These are phyloP conservation scores for Ricordea florida DNA, from an alignment of 92 coral and sea anemone genomes.

Conservation along the genomic window DNA sequence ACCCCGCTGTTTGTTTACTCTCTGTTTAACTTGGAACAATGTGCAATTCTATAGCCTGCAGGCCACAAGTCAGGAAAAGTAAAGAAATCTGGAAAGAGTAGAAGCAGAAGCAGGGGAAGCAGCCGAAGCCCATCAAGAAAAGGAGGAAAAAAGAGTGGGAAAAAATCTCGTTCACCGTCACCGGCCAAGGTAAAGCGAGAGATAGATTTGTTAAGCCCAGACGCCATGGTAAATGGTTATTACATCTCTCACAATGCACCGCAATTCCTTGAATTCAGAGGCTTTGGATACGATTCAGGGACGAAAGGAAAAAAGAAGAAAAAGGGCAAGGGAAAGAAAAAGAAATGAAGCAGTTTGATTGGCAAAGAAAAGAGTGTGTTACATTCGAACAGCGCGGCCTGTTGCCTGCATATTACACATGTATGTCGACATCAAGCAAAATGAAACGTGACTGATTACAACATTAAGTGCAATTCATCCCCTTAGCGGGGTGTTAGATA, in stretches of 20 bases:
- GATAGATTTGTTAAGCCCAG: conserved; percentile 83
- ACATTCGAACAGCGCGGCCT: neutral
- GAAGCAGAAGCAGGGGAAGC: conserved; percentile 72
- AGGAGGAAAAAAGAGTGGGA: conserved; percentile 72
- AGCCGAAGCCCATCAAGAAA: conserved; percentile 94
- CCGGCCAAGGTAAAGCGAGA: conserved; percentile 65
- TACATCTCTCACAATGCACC: conserved; percentile 94
- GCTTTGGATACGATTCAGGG: conserved; percentile 84
- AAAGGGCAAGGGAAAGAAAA: conserved; percentile 67
- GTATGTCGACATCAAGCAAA: no score
- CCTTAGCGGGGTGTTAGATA: no score
- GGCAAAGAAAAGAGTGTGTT: neutral
- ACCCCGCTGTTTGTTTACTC: conserved; percentile 27
- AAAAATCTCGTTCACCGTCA: conserved; percentile 83
- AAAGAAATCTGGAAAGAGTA: conserved; percentile 82
- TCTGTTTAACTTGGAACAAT: neutral
- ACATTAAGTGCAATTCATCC: no score
- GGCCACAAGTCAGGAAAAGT: conserved; percentile 62
- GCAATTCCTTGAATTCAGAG: conserved; percentile 83
- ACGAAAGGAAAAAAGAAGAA: conserved; percentile 72
- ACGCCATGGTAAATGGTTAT: conserved; percentile 98
- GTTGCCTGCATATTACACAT: no score
- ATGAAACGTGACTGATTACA: no score
- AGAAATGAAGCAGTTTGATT: conserved; percentile 20
- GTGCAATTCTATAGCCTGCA: conserved; percentile 1